Conservation (phyloP, 2,888 invertebrate genomes). For the Strigamia maritima region DNA sequence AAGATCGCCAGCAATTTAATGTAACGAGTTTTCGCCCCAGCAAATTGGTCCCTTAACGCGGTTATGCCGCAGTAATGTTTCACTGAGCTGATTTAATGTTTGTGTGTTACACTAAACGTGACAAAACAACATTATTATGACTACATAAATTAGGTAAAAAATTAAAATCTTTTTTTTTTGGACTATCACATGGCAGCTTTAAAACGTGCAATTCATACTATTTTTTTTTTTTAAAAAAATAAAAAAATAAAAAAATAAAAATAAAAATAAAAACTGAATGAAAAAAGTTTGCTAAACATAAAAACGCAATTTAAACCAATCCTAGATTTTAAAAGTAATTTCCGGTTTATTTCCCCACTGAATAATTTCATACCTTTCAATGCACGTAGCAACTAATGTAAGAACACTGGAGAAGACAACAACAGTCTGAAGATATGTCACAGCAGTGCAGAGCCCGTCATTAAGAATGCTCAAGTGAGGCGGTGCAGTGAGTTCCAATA, state of each 20-base stretch:
- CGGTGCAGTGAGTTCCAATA: slow-evolving; percentile 54
- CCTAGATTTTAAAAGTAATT: background rate
- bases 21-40: background rate
- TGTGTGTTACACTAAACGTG: background rate
- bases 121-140: background rate
- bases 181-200: background rate
- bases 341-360: background rate
- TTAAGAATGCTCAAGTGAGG: slow-evolving; percentile 51
- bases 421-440: slow-evolving; percentile 53
- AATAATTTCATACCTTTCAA: slow-evolving; percentile 52
- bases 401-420: slow-evolving; percentile 55
- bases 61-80: background rate
- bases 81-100: background rate
- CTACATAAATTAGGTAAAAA: background rate
- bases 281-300: background rate
- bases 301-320: background rate
- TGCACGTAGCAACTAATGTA: slow-evolving; percentile 54
- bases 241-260: background rate
- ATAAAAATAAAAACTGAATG: background rate
- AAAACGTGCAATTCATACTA: background rate
- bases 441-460: slow-evolving; percentile 51
- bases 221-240: background rate
- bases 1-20: background rate
- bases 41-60: background rate
- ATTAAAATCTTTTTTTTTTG: background rate